Evolutionary conservation across 1,140 invertebrate genomes (phyloP), one percentile per base, ranked within the genome.

Genomic region (Harpegnathos saltator): DNA sequence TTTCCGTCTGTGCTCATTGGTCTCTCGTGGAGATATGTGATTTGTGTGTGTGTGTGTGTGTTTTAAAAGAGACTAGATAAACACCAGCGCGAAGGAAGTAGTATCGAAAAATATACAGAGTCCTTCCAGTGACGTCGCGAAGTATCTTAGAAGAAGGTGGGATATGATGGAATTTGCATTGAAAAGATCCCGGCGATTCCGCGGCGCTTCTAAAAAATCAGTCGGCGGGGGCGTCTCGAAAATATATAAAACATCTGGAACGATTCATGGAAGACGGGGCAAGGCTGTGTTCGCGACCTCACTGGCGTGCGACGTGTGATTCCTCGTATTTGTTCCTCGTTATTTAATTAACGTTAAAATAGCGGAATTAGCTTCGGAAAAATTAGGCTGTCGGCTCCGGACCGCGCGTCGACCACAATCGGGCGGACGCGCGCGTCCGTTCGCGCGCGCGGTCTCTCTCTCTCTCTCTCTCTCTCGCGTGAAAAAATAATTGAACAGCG

Each of bases 31-130:
- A 44, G 38, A 72, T 73, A 61, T 58, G 75, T 77, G 22, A 59
- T 77, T 83, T n/a, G n/a, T n/a, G n/a, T n/a, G n/a, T n/a, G n/a
- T n/a, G n/a, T n/a, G n/a, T n/a, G 72, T 26, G 22, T 80, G 65
- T 59, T 54, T 48, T 66, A 1, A 58, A 26, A 73, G n/a, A 77
- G 19, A 65, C n/a, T 66, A 73, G 48, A 26, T 44, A 78, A 84
- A 77, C 56, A 56, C 24, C 24, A 61, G 29, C 38, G 50, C 22
- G 48, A 84, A 84, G 63, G 85, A 87, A 87, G 62, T 80, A 75
- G 81, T 71, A 78, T 88, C 85, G 9, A 88, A 88, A 88, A 88
- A 88, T 88, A 88, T 88, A 87, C 54, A 81, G 54, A 73, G 58
- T 81, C 66, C 52, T 75, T 44, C 19, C 82, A 84, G 66, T 14